A percentile compares a stretch with the other conserved stretches of the same genome.
Conservation (phyloP, 2,888 invertebrate genomes). For the Agrotis clavis region DNA sequence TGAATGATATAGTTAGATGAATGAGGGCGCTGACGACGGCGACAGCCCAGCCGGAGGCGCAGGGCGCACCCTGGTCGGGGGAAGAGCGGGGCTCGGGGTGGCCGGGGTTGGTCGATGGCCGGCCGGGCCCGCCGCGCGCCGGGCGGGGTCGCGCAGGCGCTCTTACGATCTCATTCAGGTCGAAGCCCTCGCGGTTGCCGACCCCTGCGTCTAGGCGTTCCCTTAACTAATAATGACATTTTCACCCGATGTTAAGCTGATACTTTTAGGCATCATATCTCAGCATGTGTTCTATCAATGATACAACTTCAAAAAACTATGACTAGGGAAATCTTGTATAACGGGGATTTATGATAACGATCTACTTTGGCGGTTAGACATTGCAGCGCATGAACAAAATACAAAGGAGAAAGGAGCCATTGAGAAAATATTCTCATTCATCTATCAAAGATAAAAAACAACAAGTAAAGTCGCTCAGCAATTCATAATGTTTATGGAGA, state of each 20-base stretch:
- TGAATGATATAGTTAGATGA: conserved; percentile 30
- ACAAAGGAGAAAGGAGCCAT: not conserved
- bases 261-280: conserved; percentile 41
- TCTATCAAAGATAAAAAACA: not conserved
- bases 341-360: not conserved
- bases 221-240: conserved; percentile 74
- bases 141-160: conserved; percentile 87
- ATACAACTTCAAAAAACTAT: not conserved
- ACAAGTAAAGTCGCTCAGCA: conserved; percentile 6
- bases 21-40: conserved; percentile 43
- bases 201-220: conserved; percentile 83
- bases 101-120: conserved; percentile 68
- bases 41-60: conserved; percentile 40
- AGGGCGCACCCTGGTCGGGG: conserved; percentile 57
- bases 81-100: conserved; percentile 60
- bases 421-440: not conserved
- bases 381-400: not conserved
- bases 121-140: conserved; percentile 68
- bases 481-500: not conserved
- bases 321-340: not conserved
- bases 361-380: not conserved
- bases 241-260: conserved; percentile 64
- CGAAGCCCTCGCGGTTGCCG: conserved; percentile 88
- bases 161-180: conserved; percentile 75
- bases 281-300: conserved; percentile 1